These are phyloP conservation scores for Nylanderia fulva DNA, from an alignment of 1,140 invertebrate species.

Conservation along the genomic window DNA sequence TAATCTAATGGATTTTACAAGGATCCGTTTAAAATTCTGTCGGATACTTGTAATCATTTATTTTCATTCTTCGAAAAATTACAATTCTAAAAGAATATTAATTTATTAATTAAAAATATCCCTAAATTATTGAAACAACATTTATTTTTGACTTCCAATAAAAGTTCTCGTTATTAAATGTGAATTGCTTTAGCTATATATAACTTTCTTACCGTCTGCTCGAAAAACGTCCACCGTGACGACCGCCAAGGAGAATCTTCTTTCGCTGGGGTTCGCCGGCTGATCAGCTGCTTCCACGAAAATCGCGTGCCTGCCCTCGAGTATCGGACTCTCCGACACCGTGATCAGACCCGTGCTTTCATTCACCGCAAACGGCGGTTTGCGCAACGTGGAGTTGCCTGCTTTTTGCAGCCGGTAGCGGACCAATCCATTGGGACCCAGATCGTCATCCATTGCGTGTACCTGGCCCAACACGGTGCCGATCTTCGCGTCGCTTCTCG, in stretches of 20 bases:
- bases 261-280: conserved; percentile 92
- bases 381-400: conserved; percentile 88
- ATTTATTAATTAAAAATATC: too few relatives aligned
- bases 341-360: conserved; percentile 89
- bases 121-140: too few relatives aligned
- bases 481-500: conserved; percentile 89
- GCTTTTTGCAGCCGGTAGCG: conserved; percentile 91
- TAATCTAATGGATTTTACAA: neutral
- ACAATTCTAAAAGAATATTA: neutral
- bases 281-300: conserved; percentile 94
- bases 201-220: conserved; percentile 84
- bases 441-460: conserved; percentile 92
- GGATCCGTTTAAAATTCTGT: neutral
- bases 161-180: too few relatives aligned
- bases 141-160: too few relatives aligned
- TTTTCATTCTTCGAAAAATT: neutral
- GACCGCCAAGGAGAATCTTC: conserved; percentile 92
- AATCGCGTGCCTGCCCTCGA: conserved; percentile 90
- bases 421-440: conserved; percentile 92
- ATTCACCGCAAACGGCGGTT: conserved; percentile 91
- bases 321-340: conserved; percentile 89
- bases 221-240: conserved; percentile 91
- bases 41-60: neutral
- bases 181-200: too few relatives aligned
- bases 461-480: conserved; percentile 91